phyloP scores from a whole-genome alignment of 2,113 vertebrate genomes.

The Catharus bicknelli region DNA sequence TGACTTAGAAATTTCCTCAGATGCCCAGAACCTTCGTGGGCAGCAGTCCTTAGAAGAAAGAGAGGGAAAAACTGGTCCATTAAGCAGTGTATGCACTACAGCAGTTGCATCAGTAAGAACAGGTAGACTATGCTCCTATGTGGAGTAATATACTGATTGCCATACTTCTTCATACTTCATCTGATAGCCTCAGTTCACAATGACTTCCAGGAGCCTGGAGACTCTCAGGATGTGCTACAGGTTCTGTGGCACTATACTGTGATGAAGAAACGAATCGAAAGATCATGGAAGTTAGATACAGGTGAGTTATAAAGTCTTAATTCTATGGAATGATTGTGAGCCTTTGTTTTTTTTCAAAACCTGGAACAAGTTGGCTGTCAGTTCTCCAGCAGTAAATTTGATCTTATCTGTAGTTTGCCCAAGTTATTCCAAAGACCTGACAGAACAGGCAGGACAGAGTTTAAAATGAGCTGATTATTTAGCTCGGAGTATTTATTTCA shows the following conservation, averaged over 20 bases:
- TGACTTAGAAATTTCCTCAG: background rate
- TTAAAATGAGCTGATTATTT: background rate
- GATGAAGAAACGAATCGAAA: background rate
- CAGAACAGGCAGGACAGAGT: background rate
- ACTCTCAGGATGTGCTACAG: accelerated
- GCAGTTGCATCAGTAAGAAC: background rate
- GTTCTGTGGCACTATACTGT: accelerated
- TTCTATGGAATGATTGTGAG: background rate
- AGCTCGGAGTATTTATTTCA: background rate
- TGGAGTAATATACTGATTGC: background rate
- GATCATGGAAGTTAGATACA: background rate
- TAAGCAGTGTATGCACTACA: background rate
- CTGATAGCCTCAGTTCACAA: background rate
- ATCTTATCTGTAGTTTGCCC: background rate
- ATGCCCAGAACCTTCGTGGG: background rate
- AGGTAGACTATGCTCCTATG: accelerated
- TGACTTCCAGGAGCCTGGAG: background rate
- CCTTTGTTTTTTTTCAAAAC: background rate
- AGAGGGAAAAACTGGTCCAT: background rate
- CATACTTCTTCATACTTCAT: background rate
- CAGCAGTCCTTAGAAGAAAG: background rate
- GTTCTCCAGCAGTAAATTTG: background rate
- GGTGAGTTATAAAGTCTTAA: background rate
- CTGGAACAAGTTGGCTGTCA: background rate
- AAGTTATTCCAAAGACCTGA: background rate